A percentile compares a stretch with the other conserved stretches of the same genome.
These are phyloP conservation scores for Drosophila sechellia DNA, from an alignment of 1,140 invertebrate genomes.

Conservation along the genomic window DNA sequence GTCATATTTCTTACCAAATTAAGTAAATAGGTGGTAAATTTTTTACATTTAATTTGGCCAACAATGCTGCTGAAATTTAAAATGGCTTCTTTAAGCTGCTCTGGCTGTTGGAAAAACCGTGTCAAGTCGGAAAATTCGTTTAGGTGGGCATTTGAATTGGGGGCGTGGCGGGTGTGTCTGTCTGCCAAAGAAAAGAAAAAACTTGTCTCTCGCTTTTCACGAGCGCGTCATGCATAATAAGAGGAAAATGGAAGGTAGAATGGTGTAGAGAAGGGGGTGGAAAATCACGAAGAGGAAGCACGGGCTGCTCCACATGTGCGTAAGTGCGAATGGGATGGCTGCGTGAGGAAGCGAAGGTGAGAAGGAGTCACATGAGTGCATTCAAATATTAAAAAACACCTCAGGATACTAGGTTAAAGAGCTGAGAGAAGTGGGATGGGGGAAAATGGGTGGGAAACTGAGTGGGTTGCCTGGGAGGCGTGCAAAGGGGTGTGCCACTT, in stretches of 20 bases:
- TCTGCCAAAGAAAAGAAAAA: conserved; percentile 65
- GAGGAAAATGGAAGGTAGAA: conserved; percentile 32
- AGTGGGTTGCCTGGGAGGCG: conserved; percentile 10
- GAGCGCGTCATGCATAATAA: conserved; percentile 62
- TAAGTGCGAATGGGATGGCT: conserved; percentile 12
- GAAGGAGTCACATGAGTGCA: conserved; percentile 49
- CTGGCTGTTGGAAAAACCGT: conserved; percentile 57
- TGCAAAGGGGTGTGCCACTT: conserved; percentile 39
- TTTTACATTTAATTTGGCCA: conserved; percentile 51
- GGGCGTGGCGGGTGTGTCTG: conserved; percentile 25
- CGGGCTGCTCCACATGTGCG: conserved; percentile 18
- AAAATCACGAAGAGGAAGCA: conserved; percentile 24
- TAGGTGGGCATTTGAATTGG: conserved; percentile 40
- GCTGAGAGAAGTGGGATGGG: background rate
- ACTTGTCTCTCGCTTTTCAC: conserved; percentile 52
- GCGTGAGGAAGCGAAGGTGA: background rate
- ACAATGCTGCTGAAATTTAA: conserved; percentile 25
- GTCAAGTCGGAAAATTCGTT: conserved; percentile 73
- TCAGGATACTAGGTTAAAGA: conserved; percentile 33
- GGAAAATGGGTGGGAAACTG: conserved; percentile 3
- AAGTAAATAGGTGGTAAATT: background rate
- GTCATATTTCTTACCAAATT: background rate
- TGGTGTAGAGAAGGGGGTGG: background rate
- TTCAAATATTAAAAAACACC: conserved; percentile 72
- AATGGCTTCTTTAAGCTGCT: conserved; percentile 7